Evolutionary conservation across 2,113 vertebrate genomes (phyloP).

Genomic region (Mandrillus leucophaeus): DNA sequence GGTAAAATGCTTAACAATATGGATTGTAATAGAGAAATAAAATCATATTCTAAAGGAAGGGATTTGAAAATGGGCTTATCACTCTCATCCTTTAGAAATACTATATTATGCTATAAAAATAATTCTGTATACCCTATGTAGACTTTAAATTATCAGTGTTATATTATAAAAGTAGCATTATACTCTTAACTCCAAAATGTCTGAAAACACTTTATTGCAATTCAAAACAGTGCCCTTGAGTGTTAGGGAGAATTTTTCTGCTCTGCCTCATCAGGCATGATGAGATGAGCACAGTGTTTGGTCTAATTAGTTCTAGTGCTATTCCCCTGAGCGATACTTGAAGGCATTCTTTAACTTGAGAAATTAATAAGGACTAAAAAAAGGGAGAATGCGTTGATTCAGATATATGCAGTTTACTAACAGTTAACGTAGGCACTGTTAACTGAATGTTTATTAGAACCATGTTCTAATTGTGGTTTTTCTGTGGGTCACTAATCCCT

Average conservation of each 20-base stretch:
- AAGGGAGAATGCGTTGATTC: not conserved
- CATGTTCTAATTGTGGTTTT: not conserved
- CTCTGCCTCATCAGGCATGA: not conserved
- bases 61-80: constrained; percentile 43
- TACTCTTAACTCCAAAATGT: not conserved
- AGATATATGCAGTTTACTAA: not conserved
- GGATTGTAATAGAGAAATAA: not conserved
- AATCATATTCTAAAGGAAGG: constrained; percentile 34
- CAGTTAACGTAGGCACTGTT: not conserved
- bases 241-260: not conserved
- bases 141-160: constrained; percentile 18
- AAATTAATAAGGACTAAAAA: constrained; percentile 55
- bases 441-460: not conserved
- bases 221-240: not conserved
- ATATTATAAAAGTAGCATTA: not conserved
- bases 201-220: not conserved
- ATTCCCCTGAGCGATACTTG: constrained; percentile 16
- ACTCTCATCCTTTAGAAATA: constrained; percentile 38
- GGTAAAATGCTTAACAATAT: constrained; percentile 31
- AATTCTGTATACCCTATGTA: not conserved
- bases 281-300: constrained; percentile 5
- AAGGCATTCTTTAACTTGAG: constrained; percentile 50
- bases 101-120: constrained; percentile 18
- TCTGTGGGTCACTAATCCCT: not conserved
- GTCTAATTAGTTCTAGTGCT: constrained; percentile 31